Evolutionary conservation across 2,797 vertebrate species (phyloP), one percentile per base, ranked within the genome.

Genomic region (Arctocebus calabarensis): DNA sequence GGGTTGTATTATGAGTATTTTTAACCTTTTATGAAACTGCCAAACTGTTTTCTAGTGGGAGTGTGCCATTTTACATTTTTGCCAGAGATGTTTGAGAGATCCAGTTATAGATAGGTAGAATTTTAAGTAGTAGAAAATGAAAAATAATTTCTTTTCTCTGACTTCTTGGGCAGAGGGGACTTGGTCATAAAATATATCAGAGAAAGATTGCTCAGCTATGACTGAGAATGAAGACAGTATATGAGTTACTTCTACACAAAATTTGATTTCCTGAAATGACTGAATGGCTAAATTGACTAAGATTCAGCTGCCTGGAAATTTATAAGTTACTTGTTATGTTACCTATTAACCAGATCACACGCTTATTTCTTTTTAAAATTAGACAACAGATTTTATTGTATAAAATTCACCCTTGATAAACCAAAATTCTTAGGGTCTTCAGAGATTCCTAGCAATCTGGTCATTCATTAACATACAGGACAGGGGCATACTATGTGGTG

Each of bases 341-440:
- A 85, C 70, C 92, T 52, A 52, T 16, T 52, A 52, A n/a, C 64
- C 55, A 92, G 62, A 75, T 14, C 14, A 52, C 27, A 64, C 88
- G 83, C 52, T 82, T 81, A 13, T 92, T 90, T 90, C 57, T 68
- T 29, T 82, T 93, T 17, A 88, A 91, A 97, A 92, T 68, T 68
- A 78, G 14, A 71, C 55, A 91, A 70, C 22, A 73, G 8, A 70
- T 16, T 84, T 88, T 90, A 43, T 48, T 88, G 43, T 90, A 23
- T 66, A 32, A 93, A 68, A 77, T n/a, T 55, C 16, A 73, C 12
- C 19, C 70, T 66, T 94, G 74, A 73, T n/a, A 79, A 91, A 64
- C n/a, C 61, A 91, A 94, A 86, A 83, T 96, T 82, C 13, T 91
- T 70, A 73, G 37, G 22, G 7, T 96, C 75, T 88, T 77, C 45